phyloP scores from a whole-genome alignment of 2,888 invertebrate genomes.

The Rhamnusium bicolor region DNA sequence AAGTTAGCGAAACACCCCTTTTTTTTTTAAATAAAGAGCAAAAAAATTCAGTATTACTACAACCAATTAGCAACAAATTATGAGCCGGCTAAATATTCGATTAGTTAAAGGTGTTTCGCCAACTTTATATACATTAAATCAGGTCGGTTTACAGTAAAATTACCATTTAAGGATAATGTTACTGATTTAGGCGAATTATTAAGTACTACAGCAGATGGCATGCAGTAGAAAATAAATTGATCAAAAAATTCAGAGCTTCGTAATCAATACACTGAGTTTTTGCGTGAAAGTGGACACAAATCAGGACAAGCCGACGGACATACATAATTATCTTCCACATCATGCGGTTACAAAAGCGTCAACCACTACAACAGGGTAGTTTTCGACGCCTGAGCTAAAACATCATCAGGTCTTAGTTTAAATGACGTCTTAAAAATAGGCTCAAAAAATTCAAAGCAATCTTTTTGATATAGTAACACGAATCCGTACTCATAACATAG shows the following conservation, averaged over 20 bases:
- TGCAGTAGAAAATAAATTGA: background rate
- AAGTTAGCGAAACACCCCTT: no score
- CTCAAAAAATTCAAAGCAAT: background rate
- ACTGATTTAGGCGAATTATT: background rate
- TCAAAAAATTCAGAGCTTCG: background rate
- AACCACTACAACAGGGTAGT: background rate
- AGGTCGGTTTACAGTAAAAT: conserved; percentile 10
- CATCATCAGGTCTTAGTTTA: background rate
- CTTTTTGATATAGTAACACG: background rate
- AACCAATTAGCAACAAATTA: no score
- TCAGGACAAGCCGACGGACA: background rate
- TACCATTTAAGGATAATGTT: conserved; percentile 8
- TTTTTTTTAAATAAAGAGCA: no score
- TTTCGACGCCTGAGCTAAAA: conserved; percentile 1
- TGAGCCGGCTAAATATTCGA: no score
- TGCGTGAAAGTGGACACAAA: background rate
- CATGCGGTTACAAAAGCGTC: background rate
- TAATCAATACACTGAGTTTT: background rate
- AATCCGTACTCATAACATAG: background rate
- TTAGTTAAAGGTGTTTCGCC: no score
- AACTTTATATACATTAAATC: no score
- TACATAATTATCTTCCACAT: background rate
- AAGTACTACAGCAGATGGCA: background rate
- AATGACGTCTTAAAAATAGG: conserved; percentile 8
- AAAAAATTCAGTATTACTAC: no score